Conservation (phyloP, 1,140 invertebrate genomes). For the Trichogramma pretiosum region DNA sequence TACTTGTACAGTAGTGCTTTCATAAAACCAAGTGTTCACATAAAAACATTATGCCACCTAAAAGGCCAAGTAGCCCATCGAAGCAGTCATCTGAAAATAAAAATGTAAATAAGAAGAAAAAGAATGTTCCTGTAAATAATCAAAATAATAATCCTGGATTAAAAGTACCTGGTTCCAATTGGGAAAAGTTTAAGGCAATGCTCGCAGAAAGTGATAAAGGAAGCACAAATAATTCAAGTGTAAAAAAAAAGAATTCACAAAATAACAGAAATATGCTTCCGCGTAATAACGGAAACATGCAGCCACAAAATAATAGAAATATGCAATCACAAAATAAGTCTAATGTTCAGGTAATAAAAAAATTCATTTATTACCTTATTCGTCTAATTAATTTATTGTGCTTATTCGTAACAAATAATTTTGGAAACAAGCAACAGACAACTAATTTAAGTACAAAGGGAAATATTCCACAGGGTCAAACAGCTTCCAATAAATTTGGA, state of each 20-base stretch:
- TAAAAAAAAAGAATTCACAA: slow-evolving; percentile 6
- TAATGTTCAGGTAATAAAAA: slow-evolving; percentile 4
- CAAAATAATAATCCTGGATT: slow-evolving; percentile 6
- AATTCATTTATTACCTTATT: neutral
- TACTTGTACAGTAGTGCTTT: neutral
- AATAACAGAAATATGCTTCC: too few relatives aligned
- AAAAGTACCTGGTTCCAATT: slow-evolving; percentile 29
- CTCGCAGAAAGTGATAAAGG: slow-evolving; percentile 11
- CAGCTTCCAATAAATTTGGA: too few relatives aligned
- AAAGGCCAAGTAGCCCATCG: neutral
- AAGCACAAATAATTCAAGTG: slow-evolving; percentile 2
- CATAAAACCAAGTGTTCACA: neutral
- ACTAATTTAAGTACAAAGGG: slow-evolving; percentile 5
- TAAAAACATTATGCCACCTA: neutral
- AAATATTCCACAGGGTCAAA: too few relatives aligned
- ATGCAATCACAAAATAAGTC: neutral
- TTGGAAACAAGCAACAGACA: neutral
- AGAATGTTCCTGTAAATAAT: neutral
- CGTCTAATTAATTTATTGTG: neutral
- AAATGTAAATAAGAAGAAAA: neutral
- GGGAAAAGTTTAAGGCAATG: slow-evolving; percentile 30
- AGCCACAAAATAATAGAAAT: neutral
- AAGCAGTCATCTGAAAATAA: neutral
- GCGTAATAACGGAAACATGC: neutral
- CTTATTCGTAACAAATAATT: too few relatives aligned